These are phyloP conservation scores for Nibea coibor DNA, from an alignment of 2,113 vertebrate genomes.

Conservation along the genomic window DNA sequence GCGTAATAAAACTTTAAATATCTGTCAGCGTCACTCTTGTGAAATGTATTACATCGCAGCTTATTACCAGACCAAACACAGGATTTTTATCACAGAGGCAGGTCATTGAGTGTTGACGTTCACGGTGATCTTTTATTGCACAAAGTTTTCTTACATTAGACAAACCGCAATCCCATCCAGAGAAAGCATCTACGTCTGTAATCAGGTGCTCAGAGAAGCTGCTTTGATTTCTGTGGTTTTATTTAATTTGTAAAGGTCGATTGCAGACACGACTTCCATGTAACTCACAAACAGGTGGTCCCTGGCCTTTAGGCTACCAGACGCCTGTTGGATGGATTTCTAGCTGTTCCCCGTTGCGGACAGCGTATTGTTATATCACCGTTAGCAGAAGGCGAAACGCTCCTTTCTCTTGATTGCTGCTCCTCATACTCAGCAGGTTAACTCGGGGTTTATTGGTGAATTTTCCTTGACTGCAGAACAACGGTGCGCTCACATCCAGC, in stretches of 20 bases:
- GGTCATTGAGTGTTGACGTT: background rate
- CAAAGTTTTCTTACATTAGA: background rate
- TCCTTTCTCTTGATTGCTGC: background rate
- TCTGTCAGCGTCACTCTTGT: conserved; percentile 2
- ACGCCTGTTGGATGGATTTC: background rate
- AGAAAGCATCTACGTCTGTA: background rate
- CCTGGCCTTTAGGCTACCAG: background rate
- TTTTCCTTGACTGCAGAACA: background rate
- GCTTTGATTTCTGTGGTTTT: background rate
- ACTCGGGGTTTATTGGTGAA: background rate
- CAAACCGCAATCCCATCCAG: background rate
- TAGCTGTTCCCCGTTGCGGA: background rate
- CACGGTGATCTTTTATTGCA: background rate
- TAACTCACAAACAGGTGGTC: background rate
- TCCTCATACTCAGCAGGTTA: conserved; percentile 26
- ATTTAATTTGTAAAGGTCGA: background rate
- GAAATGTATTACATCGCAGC: background rate
- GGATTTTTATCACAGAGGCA: background rate
- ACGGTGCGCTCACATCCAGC: conserved; percentile 28
- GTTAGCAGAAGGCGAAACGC: conserved; percentile 33
- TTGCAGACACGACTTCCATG: background rate
- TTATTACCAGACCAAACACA: background rate
- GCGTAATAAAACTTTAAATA: background rate
- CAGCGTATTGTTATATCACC: background rate
- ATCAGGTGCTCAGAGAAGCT: background rate